Evolutionary conservation across 2,797 vertebrate genomes (phyloP).

Genomic region (Onychomys arenicola): DNA sequence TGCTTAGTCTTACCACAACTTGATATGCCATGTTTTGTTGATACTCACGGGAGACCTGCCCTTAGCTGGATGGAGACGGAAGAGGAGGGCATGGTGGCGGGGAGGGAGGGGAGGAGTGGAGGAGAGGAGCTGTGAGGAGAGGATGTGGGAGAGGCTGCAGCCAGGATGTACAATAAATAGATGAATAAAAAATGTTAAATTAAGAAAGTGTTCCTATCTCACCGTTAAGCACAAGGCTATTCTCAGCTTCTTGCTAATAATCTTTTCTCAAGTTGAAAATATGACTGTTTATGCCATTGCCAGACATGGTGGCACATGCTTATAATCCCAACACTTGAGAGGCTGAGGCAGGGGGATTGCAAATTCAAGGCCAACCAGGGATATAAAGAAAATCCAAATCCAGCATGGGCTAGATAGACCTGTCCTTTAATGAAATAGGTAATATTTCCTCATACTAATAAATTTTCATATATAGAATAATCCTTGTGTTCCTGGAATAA

Average conservation of each 20-base stretch:
- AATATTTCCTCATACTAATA: background rate
- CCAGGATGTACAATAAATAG: background rate
- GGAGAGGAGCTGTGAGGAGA: background rate
- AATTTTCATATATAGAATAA: background rate
- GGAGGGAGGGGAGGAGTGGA: background rate
- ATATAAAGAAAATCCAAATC: background rate
- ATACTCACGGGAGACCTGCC: background rate
- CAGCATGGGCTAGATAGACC: background rate
- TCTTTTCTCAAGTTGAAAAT: conserved; percentile 10
- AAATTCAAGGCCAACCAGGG: background rate
- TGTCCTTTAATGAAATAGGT: conserved; percentile 4
- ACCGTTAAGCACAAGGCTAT: background rate
- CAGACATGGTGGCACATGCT: background rate
- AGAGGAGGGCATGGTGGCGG: background rate
- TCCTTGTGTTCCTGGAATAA: conserved; percentile 12
- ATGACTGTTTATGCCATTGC: background rate
- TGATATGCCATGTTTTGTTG: background rate
- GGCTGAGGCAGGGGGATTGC: background rate
- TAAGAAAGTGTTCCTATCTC: background rate
- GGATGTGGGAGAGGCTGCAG: background rate
- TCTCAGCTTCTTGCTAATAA: conserved; percentile 38
- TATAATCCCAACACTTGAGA: background rate
- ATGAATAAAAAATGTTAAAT: background rate
- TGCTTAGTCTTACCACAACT: background rate
- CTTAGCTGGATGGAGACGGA: background rate